These are phyloP conservation scores for Catharus bicknelli DNA, from an alignment of 2,113 vertebrate species.

Conservation along the genomic window DNA sequence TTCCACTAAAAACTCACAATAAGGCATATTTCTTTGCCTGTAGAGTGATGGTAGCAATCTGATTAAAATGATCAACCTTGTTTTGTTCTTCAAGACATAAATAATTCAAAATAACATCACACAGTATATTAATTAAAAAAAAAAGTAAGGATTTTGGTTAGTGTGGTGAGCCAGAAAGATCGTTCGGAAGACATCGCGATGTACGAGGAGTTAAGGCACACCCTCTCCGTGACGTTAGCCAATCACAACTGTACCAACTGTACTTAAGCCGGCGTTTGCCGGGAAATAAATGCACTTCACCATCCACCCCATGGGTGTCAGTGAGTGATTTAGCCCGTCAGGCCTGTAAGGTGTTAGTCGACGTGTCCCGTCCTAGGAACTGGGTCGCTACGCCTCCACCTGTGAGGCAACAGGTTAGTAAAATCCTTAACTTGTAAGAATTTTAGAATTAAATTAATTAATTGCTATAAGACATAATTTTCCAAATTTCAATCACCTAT, in stretches of 20 bases:
- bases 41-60: background rate
- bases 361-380: no score
- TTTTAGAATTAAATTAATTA: background rate
- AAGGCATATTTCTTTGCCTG: background rate
- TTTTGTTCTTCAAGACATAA: background rate
- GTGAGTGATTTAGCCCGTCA: no score
- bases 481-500: background rate
- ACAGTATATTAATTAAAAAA: background rate
- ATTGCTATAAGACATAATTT: background rate
- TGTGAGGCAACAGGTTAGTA: background rate
- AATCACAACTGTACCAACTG: no score
- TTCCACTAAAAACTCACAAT: background rate
- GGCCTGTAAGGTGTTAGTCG: no score
- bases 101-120: background rate
- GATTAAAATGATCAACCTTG: background rate
- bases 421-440: background rate
- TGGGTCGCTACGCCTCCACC: no score
- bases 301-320: no score
- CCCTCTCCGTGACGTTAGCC: no score
- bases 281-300: no score
- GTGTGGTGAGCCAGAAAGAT: no score
- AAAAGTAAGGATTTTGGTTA: background rate
- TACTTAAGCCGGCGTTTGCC: no score
- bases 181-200: no score
- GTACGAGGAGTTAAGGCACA: no score